A percentile compares a stretch with the other conserved stretches of the same genome.
These are phyloP conservation scores for Chaenodraco wilsoni DNA, from an alignment of 2,797 vertebrate species.

Conservation along the genomic window DNA sequence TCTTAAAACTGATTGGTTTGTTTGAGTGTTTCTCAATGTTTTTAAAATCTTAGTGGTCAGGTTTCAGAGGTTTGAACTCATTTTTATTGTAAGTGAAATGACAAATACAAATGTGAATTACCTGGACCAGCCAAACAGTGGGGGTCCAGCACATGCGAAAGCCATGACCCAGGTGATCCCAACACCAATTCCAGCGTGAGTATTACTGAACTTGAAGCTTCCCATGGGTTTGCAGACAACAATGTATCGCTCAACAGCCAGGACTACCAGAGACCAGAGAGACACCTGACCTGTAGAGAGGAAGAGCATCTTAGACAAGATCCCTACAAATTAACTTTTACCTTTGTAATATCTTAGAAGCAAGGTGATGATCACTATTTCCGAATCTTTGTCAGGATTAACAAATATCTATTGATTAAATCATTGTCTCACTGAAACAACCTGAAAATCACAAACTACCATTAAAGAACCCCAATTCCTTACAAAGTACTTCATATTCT, in stretches of 20 bases:
- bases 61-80: not conserved
- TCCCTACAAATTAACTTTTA: not conserved
- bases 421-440: no score
- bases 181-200: conserved; percentile 79
- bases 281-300: conserved; percentile 68
- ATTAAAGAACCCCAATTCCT: no score
- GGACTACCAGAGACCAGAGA: conserved; percentile 80
- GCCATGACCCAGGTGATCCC: conserved; percentile 87
- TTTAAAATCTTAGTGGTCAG: no score
- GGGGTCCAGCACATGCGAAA: conserved; percentile 77
- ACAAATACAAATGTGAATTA: conserved; percentile 35
- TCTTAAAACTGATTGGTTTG: not conserved
- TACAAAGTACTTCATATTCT: no score
- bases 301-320: not conserved
- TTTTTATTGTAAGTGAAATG: not conserved
- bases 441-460: no score
- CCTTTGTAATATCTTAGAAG: not conserved
- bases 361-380: not conserved
- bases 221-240: conserved; percentile 89
- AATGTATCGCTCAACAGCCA: conserved; percentile 83
- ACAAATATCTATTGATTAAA: no score
- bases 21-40: not conserved
- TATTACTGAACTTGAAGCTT: conserved; percentile 83
- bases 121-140: conserved; percentile 87
- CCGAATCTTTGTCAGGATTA: no score